Evolutionary conservation across 2,888 invertebrate species (phyloP).

Genomic region (Drosophila neotestacea): DNA sequence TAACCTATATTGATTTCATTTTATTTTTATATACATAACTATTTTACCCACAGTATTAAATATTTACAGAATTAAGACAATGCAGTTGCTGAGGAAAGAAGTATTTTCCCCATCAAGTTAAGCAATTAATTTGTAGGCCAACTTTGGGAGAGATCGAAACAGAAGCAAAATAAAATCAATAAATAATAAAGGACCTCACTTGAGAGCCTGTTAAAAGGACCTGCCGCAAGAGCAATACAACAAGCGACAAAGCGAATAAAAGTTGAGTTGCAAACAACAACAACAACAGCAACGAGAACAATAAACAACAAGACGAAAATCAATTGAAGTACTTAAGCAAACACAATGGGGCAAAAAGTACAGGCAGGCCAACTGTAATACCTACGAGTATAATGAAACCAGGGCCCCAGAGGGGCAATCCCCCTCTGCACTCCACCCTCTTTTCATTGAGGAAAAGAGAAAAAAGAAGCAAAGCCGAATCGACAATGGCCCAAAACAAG

Average conservation of each 20-base stretch:
- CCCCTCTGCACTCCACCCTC: neutral
- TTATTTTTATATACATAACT: too few relatives aligned
- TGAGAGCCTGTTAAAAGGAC: constrained; percentile 31
- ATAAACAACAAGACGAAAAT: constrained; percentile 74
- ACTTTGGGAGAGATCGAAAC: constrained; percentile 3
- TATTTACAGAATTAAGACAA: too few relatives aligned
- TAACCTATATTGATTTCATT: too few relatives aligned
- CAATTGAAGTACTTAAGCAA: constrained; percentile 79
- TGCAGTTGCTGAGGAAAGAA: too few relatives aligned
- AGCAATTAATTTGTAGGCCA: constrained; percentile 38
- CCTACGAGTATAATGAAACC: constrained; percentile 21
- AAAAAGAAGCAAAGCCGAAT: neutral
- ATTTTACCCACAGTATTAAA: too few relatives aligned
- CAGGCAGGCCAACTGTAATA: constrained; percentile 17
- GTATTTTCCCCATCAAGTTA: neutral
- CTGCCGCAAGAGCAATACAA: constrained; percentile 46
- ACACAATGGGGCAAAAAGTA: constrained; percentile 60
- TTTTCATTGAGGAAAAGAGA: neutral
- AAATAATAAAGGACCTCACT: constrained; percentile 24
- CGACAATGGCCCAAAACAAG: constrained; percentile 51
- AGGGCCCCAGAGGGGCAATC: constrained; percentile 5
- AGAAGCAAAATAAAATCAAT: constrained; percentile 40
- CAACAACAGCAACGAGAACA: constrained; percentile 24
- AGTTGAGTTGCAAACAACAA: constrained; percentile 42
- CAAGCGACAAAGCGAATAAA: constrained; percentile 65